Evolutionary conservation across 1,140 invertebrate species (phyloP).

Genomic region (Pissodes strobi): DNA sequence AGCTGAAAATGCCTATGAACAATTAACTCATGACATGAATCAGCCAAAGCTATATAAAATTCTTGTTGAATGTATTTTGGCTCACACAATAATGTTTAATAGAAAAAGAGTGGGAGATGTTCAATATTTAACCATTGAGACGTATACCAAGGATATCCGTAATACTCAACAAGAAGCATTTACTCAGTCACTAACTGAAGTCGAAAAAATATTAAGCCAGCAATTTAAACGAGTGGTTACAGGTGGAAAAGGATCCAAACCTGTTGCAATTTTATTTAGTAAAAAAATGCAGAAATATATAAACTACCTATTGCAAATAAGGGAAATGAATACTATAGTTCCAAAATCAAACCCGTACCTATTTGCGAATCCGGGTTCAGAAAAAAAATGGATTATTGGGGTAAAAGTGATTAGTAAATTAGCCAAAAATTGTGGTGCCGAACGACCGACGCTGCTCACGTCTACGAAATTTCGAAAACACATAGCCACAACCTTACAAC

Average conservation of each 20-base stretch:
- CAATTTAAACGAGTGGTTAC: too few species aligned
- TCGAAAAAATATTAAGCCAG: constrained; percentile 25
- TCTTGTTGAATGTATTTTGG: constrained; percentile 33
- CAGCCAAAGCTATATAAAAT: constrained; percentile 27
- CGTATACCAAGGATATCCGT: constrained; percentile 1
- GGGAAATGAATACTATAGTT: too few species aligned
- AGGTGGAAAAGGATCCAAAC: too few species aligned
- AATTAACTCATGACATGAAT: background rate
- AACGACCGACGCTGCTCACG: constrained; percentile 33
- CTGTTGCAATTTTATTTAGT: constrained; percentile 29
- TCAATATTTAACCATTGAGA: constrained; percentile 34
- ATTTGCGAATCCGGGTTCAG: constrained; percentile 34
- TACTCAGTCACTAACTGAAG: constrained; percentile 8
- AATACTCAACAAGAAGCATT: constrained; percentile 18
- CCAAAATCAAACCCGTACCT: constrained; percentile 36
- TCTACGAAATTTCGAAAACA: constrained; percentile 39
- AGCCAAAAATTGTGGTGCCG: constrained; percentile 27
- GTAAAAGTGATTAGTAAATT: constrained; percentile 25
- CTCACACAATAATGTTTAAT: constrained; percentile 29
- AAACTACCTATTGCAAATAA: too few species aligned
- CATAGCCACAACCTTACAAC: constrained; percentile 39
- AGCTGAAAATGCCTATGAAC: background rate
- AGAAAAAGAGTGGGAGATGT: constrained; percentile 39
- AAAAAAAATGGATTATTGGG: constrained; percentile 31
- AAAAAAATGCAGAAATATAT: too few species aligned